Percentiles rank a stretch among this genome's conserved stretches.
Evolutionary conservation across 1,140 invertebrate species (phyloP).

Genomic region (Calycopis cecrops): DNA sequence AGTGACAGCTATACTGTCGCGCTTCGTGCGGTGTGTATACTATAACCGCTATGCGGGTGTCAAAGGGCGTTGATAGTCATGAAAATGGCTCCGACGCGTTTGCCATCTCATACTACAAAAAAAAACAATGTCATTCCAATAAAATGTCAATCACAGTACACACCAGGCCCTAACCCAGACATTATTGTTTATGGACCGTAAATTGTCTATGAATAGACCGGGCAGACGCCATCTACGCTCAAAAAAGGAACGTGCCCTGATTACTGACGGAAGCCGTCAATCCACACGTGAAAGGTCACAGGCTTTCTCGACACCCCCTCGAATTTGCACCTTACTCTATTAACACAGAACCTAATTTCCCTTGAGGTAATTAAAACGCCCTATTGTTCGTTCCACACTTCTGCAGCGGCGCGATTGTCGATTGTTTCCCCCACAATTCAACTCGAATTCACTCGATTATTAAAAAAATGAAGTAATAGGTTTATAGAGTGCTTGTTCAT

Average conservation of each 20-base stretch:
- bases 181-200: slow-evolving; percentile 29
- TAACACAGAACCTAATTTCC: slow-evolving; percentile 27
- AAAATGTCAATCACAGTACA: too few relatives aligned
- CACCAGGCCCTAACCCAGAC: too few relatives aligned
- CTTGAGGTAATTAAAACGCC: slow-evolving; percentile 25
- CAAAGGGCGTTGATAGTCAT: too few relatives aligned
- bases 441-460: slow-evolving; percentile 22
- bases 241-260: slow-evolving; percentile 71
- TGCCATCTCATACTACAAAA: too few relatives aligned
- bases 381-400: slow-evolving; percentile 49
- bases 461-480: slow-evolving; percentile 12
- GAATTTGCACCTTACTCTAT: slow-evolving; percentile 32
- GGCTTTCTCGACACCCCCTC: slow-evolving; percentile 21
- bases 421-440: slow-evolving; percentile 55
- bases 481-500: not conserved
- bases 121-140: too few relatives aligned
- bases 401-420: slow-evolving; percentile 38
- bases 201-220: slow-evolving; percentile 35
- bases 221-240: slow-evolving; percentile 31
- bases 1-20: too few relatives aligned
- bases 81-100: too few relatives aligned
- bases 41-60: too few relatives aligned
- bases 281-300: slow-evolving; percentile 49
- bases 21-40: too few relatives aligned
- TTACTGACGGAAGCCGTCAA: slow-evolving; percentile 68